Base-by-base conservation (phyloP, 2,797 vertebrate species). In the Gambelia wislizenii region DNA sequence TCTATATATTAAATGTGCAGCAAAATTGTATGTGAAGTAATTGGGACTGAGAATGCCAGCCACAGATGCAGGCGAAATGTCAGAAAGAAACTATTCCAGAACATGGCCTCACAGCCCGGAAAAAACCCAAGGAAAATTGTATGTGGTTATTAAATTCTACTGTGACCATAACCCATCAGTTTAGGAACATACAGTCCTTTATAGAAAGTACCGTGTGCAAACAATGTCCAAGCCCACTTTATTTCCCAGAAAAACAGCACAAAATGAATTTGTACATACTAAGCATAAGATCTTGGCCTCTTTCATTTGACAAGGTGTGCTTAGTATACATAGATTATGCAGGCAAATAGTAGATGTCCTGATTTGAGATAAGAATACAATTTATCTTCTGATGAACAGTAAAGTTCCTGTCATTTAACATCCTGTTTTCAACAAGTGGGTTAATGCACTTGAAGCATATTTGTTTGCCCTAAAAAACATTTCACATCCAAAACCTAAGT, bases 401-500 rank as follows among this genome's bases (percentile, higher is more conserved):
- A 52, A 12, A 30, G 39, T 75, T 59, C 25, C 27, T 87, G 33
- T 47, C 30, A 81, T 70, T 80, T 56, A 67, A 72, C 27, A 22
- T 87, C 52, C 27, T 80, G 8, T 75, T 87, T 76, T 76, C 25
- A 69, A 79, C 6, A 42, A 42, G 1, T 44, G 1, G 67, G 22
- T 44, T 78, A 77, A 44, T 76, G 12, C 22, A 0, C 0, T 0
- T 14, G 84, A 77, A 7, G 1, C 2, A 49, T 30, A 39, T 78
- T 22, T 22, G 90, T 2, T 1, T 75, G 30, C 7, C 0, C 7
- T 27, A 81, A 39, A 76, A 70, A 49, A 27, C 64, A 3, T 25
- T 87, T 39, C 42, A 87, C 42, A 87, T 14, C 20, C 59, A 75
- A 78, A 82, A 49, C 22, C 44, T 59, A 72, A 56, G 36, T 59